These are phyloP conservation scores for Melipona bicolor DNA, from an alignment of 2,888 invertebrate genomes.

Conservation along the genomic window DNA sequence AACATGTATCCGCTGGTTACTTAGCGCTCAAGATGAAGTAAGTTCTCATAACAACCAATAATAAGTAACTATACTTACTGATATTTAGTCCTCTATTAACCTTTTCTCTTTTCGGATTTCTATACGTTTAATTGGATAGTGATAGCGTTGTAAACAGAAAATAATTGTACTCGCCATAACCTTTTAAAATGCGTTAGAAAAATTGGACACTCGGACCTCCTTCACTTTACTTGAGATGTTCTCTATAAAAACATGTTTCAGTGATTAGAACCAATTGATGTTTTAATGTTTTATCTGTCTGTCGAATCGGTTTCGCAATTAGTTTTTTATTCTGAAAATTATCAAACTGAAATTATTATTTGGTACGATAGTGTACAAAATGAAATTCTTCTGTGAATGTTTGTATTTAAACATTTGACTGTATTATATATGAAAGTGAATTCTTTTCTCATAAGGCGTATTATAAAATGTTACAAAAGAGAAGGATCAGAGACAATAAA, in stretches of 20 bases:
- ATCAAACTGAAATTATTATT: background rate
- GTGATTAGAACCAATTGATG: background rate
- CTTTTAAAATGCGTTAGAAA: background rate
- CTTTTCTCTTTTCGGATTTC: background rate
- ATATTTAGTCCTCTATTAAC: conserved; percentile 20
- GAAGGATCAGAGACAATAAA: background rate
- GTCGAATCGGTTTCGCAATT: background rate
- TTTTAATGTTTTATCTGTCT: background rate
- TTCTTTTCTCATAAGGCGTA: background rate
- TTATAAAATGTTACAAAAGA: background rate
- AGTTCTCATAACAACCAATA: conserved; percentile 35
- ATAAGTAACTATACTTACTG: conserved; percentile 8
- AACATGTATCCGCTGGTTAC: conserved; percentile 58
- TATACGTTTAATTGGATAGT: background rate
- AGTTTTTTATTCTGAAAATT: background rate
- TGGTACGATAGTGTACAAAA: background rate
- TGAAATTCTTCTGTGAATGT: background rate
- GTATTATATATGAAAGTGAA: background rate
- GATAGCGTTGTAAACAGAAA: conserved; percentile 7
- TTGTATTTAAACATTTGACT: conserved; percentile 6
- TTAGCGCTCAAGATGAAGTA: conserved; percentile 54
- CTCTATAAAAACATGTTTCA: conserved; percentile 10
- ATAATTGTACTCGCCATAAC: background rate
- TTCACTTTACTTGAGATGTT: background rate
- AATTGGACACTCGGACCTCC: background rate